These are phyloP conservation scores for Ecdyonurus torrentis DNA, from an alignment of 2,888 invertebrate species.

Conservation along the genomic window DNA sequence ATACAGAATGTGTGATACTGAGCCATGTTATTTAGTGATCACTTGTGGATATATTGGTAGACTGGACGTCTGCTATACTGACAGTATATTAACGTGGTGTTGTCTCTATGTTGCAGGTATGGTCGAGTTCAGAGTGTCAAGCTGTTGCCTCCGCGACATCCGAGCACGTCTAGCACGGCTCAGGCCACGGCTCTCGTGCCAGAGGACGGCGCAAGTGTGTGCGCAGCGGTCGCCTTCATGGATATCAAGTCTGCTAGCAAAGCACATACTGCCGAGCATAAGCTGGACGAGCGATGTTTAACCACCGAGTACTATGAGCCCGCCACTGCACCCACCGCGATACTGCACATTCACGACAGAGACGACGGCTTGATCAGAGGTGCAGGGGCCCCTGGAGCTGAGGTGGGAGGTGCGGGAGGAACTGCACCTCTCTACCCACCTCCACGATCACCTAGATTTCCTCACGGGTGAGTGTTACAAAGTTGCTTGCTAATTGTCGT, in stretches of 20 bases:
- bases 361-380: constrained; percentile 8
- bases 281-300: constrained; percentile 70
- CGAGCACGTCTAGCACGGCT: constrained; percentile 20
- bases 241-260: constrained; percentile 93
- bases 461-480: constrained; percentile 33
- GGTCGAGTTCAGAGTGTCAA: constrained; percentile 96
- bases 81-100: too few relatives aligned
- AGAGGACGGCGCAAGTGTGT: constrained; percentile 44
- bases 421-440: constrained; percentile 35
- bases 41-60: too few relatives aligned
- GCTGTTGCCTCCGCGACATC: constrained; percentile 46
- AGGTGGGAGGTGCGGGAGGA: neutral
- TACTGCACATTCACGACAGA: constrained; percentile 8
- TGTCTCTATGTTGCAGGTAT: constrained; percentile 50
- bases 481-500: too few relatives aligned
- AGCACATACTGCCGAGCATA: constrained; percentile 80
- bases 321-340: constrained; percentile 33
- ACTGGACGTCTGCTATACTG: too few relatives aligned
- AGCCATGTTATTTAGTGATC: too few relatives aligned
- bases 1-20: too few relatives aligned
- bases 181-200: constrained; percentile 22
- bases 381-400: constrained; percentile 11
- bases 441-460: constrained; percentile 28
- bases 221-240: constrained; percentile 88
- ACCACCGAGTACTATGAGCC: constrained; percentile 88